Conservation (phyloP, 2,113 vertebrate genomes). For the Carettochelys insculpta region DNA sequence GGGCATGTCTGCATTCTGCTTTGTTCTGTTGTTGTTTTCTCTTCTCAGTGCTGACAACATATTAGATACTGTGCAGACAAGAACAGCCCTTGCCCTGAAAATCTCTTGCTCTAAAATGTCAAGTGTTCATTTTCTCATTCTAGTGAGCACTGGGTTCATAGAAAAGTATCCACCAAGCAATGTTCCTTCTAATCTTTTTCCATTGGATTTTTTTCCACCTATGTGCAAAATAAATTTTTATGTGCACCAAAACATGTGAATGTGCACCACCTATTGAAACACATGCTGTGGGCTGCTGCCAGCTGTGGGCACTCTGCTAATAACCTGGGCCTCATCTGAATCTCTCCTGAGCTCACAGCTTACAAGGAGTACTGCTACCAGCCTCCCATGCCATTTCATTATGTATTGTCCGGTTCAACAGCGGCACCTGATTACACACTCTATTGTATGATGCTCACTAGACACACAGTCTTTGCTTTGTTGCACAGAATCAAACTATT, state of each 20-base stretch:
- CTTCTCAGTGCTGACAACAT: neutral
- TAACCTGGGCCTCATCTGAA: no score
- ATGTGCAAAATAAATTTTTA: no score
- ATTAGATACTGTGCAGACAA: no score
- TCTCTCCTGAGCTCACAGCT: no score
- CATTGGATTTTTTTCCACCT: no score
- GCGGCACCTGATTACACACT: accelerated
- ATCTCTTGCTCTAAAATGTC: accelerated
- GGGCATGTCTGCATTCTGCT: neutral
- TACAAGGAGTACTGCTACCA: no score
- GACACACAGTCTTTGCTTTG: neutral
- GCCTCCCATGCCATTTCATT: no score
- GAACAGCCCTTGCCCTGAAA: neutral
- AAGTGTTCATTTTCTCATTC: neutral
- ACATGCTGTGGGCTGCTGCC: no score
- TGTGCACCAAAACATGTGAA: no score
- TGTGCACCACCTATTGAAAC: no score
- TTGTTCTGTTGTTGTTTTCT: neutral
- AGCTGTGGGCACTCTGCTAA: no score
- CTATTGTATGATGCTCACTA: accelerated
- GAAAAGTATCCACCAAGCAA: neutral
- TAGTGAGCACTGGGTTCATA: neutral
- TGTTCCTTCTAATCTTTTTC: no score
- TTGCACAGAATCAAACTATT: neutral
- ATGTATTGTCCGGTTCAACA: accelerated